Evolutionary conservation across 2,888 invertebrate genomes (phyloP).

Genomic region (Sesamia inferens): DNA sequence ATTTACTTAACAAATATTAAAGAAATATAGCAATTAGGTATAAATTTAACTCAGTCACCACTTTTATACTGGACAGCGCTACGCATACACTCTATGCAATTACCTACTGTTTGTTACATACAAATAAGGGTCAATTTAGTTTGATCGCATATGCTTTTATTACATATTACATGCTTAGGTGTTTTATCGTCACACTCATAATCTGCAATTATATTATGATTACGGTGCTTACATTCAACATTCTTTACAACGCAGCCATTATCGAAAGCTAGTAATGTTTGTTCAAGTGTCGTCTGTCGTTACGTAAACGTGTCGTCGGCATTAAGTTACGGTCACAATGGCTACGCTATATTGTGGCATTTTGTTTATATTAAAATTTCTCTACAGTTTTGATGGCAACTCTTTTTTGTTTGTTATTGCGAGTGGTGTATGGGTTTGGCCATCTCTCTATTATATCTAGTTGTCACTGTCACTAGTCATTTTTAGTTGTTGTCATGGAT

Average conservation of each 20-base stretch:
- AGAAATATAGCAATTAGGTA: background rate
- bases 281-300: slow-evolving; percentile 61
- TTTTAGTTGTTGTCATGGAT: background rate
- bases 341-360: slow-evolving; percentile 28
- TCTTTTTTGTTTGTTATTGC: slow-evolving; percentile 34
- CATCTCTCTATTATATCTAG: no score
- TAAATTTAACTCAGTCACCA: background rate
- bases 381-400: slow-evolving; percentile 37
- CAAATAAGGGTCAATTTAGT: background rate
- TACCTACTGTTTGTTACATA: background rate
- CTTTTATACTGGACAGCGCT: no score
- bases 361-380: slow-evolving; percentile 41
- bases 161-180: background rate
- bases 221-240: slow-evolving; percentile 8
- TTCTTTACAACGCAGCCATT: slow-evolving; percentile 37
- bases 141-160: background rate
- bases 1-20: background rate
- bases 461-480: no score
- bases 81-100: background rate
- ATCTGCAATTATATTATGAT: slow-evolving; percentile 4
- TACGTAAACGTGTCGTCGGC: slow-evolving; percentile 50
- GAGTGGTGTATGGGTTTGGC: slow-evolving; percentile 9
- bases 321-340: slow-evolving; percentile 56
- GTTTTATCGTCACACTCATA: slow-evolving; percentile 7
- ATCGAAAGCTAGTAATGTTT: slow-evolving; percentile 60